These are phyloP conservation scores for Esox masquinongy DNA, from an alignment of 2,797 vertebrate species.

Conservation along the genomic window DNA sequence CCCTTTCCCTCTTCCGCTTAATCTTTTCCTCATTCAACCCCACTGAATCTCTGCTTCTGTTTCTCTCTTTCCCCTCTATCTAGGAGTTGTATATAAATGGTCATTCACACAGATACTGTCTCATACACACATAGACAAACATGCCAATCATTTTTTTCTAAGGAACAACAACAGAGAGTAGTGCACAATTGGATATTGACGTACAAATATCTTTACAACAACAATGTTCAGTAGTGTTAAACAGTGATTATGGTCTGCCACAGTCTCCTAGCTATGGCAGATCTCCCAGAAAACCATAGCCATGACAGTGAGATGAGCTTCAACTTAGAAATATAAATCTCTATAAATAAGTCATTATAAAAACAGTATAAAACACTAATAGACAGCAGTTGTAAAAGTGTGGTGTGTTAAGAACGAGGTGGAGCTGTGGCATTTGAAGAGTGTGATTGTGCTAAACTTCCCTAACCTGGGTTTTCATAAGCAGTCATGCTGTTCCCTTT, in stretches of 20 bases:
- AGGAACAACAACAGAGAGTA: slow-evolving; percentile 51
- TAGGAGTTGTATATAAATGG: slow-evolving; percentile 13
- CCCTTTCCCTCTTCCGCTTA: slow-evolving; percentile 5
- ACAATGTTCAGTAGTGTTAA: slow-evolving; percentile 48
- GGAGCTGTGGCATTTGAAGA: slow-evolving; percentile 16
- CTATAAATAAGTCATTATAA: slow-evolving; percentile 75
- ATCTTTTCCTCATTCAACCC: background rate
- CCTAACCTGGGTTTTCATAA: background rate
- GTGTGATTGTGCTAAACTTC: slow-evolving; percentile 20
- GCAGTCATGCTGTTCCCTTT: background rate
- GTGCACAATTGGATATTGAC: slow-evolving; percentile 48
- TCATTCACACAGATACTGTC: slow-evolving; percentile 10
- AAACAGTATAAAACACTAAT: slow-evolving; percentile 56
- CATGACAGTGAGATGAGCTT: slow-evolving; percentile 50
- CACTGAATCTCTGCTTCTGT: slow-evolving; percentile 43
- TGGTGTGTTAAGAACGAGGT: slow-evolving; percentile 11
- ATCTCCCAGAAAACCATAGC: slow-evolving; percentile 3
- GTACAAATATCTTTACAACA: slow-evolving; percentile 40
- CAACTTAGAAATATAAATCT: slow-evolving; percentile 66
- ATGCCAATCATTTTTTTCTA: slow-evolving; percentile 22
- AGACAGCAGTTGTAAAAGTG: slow-evolving; percentile 40
- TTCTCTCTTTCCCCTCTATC: background rate
- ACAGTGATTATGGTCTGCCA: slow-evolving; percentile 28
- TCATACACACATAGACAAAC: slow-evolving; percentile 22
- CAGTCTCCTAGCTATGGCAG: background rate